Evolutionary conservation across 35 echinoderm and acorn worm genomes (phyloP).

Genomic region (Patiria miniata): DNA sequence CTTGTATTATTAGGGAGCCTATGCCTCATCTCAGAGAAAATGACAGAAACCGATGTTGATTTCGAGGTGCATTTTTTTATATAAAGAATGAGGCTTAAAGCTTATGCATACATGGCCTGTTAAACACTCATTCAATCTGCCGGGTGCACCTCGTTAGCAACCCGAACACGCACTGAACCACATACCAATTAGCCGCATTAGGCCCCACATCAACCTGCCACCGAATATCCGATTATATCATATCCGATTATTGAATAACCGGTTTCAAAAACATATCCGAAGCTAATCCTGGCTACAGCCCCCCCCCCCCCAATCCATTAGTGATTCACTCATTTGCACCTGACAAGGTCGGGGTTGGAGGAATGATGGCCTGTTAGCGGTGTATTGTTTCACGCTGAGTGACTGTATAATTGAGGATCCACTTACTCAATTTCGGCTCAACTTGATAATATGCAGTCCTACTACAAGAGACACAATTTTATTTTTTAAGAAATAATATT

Average conservation of each 20-base stretch:
- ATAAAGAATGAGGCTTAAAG: too few species aligned
- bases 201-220: background rate
- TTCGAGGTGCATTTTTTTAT: too few species aligned
- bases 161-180: background rate
- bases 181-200: slow-evolving; percentile 1
- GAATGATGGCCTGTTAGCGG: background rate
- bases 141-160: slow-evolving; percentile 3
- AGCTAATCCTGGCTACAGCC: background rate
- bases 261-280: slow-evolving; percentile 3
- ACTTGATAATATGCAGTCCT: too few species aligned
- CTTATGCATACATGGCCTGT: too few species aligned
- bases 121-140: too few species aligned
- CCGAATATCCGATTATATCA: slow-evolving; percentile 28
- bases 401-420: background rate
- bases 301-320: background rate
- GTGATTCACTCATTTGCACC: slow-evolving; percentile 25
- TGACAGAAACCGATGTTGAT: too few species aligned
- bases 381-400: slow-evolving; percentile 22
- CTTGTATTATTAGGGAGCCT: too few species aligned
- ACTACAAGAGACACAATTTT: too few species aligned
- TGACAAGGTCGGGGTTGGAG: background rate
- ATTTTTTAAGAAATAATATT: too few species aligned
- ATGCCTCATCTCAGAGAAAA: too few species aligned
- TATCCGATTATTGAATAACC: slow-evolving; percentile 23
- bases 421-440: too few species aligned